Conservation (phyloP, 2,888 invertebrate genomes). For the Carpatolechia fugitivella region DNA sequence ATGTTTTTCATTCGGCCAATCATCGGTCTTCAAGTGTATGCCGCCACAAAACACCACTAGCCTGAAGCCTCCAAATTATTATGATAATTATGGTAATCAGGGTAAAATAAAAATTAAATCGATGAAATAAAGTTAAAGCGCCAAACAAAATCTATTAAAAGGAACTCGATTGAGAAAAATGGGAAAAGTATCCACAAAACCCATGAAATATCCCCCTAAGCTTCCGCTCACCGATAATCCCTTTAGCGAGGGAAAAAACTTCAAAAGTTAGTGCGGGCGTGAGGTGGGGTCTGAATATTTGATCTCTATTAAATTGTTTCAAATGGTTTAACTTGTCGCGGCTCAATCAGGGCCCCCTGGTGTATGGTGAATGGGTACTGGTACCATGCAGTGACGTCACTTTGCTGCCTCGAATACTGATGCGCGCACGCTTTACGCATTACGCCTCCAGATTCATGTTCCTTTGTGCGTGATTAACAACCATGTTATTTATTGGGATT, state of each 20-base stretch:
- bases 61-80: no score
- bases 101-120: neutral
- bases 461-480: slow-evolving; percentile 2
- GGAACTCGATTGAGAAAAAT: slow-evolving; percentile 43
- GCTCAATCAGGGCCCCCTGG: slow-evolving; percentile 68
- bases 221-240: slow-evolving; percentile 73
- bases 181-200: slow-evolving; percentile 58
- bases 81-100: no score
- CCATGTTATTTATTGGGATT: neutral
- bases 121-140: neutral
- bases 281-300: slow-evolving; percentile 70
- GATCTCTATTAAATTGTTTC: slow-evolving; percentile 81
- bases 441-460: slow-evolving; percentile 19
- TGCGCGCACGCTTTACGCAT: slow-evolving; percentile 30
- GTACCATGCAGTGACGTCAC: slow-evolving; percentile 41
- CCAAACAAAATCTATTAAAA: slow-evolving; percentile 17
- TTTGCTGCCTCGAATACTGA: slow-evolving; percentile 54
- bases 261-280: slow-evolving; percentile 78
- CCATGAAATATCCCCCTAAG: slow-evolving; percentile 70
- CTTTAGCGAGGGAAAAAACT: slow-evolving; percentile 77
- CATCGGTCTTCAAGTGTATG: no score
- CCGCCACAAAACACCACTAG: no score
- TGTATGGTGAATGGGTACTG: slow-evolving; percentile 37
- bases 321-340: slow-evolving; percentile 80
- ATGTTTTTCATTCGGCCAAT: no score